phyloP scores from a whole-genome alignment of 2,797 vertebrate species.

The Thripadectes ignobilis region DNA sequence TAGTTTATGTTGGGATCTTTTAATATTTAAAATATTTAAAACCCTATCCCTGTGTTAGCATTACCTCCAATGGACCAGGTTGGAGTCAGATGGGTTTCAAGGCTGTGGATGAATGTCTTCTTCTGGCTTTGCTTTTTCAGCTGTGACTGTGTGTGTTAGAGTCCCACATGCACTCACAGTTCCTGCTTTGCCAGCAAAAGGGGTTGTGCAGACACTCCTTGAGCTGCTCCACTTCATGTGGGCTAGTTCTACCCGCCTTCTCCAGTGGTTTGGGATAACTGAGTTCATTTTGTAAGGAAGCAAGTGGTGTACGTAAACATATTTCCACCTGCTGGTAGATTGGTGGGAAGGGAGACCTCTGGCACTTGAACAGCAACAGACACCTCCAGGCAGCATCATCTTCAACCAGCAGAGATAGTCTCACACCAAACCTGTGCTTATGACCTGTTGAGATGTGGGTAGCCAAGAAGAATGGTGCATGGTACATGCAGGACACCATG shows the following conservation, averaged over 20 bases:
- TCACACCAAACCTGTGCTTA: not conserved
- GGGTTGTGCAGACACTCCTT: not conserved
- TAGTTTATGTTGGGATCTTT: not conserved
- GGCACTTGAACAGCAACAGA: not conserved
- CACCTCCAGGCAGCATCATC: not conserved
- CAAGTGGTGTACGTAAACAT: not conserved
- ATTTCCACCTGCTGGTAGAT: not conserved
- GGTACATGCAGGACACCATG: fast-evolving
- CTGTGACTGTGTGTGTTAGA: not conserved
- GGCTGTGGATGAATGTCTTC: not conserved
- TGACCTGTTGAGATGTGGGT: not conserved
- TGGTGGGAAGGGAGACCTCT: not conserved
- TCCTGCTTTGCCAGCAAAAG: not conserved
- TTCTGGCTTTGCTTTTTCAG: not conserved
- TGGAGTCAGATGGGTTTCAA: not conserved
- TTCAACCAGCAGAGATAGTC: not conserved
- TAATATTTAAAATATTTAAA: not conserved
- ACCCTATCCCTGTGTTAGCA: not conserved
- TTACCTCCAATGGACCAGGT: not conserved
- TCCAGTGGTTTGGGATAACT: not conserved
- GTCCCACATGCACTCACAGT: not conserved
- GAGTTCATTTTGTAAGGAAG: not conserved
- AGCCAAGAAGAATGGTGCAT: not conserved
- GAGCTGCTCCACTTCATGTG: not conserved
- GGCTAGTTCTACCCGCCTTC: not conserved